Base-by-base conservation (phyloP, 2,797 vertebrate genomes). In the Tenualosa thibaudeaui region DNA sequence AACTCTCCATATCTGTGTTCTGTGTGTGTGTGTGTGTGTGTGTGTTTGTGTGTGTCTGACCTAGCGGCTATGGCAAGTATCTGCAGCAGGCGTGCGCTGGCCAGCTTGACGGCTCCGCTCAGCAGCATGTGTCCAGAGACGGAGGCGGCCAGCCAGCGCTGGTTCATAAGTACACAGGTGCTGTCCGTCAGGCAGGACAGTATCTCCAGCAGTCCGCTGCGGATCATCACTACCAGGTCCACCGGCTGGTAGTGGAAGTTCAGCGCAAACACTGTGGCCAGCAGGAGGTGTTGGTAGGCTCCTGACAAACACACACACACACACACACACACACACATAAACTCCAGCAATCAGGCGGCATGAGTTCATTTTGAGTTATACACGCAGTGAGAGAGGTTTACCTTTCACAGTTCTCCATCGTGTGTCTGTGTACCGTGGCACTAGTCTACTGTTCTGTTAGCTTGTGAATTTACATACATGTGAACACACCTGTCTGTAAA, bases 61-160 rank as follows among this genome's bases (percentile, higher is more conserved):
- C 96, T 96, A 56, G 96, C 93, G 56, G 95, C 93, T 40, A 96
- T 94, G n/a, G 95, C 95, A 65, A 96, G 84, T 87, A 96, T 96
- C 90, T 96, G 96, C 71, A 96, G 94, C 87, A 96, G 90, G 13
- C 96, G 94, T 9, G 95, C 92, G 31, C 94, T 94, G 1, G 96
- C 93, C 31, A 96, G 90, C 87, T 92, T 94, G 83, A 96, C 93
- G 0, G 95, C 94, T 13, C 94, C 93, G 5, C 91, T 93, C 9
- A 96, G 91, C 53, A 95, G 84, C 90, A 93, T 89, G 81, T 93
- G 90, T 54, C 94, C 94, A 8, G 94, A 94, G 9, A 93, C 87
- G 3, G 95, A 93, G 50, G 93, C 93, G 22, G 95, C 92, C 87
- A 96, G 94, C 95, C 95, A 95, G 86, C 95, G 92, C 86, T 96